Evolutionary conservation across 2,797 vertebrate genomes (phyloP).

Genomic region (Holocentrus rufus): DNA sequence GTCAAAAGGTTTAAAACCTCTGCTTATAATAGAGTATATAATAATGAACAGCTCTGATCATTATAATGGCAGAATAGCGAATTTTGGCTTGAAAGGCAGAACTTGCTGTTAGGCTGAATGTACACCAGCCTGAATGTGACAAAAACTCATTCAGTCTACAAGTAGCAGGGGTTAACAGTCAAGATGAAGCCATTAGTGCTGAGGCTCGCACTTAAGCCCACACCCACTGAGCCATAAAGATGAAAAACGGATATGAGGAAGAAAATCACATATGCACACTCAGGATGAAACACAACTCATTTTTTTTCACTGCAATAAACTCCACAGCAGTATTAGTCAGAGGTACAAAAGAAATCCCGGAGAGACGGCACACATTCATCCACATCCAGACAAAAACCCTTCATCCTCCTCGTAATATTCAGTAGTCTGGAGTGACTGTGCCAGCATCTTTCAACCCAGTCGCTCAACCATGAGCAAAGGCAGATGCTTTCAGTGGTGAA

Average conservation of each 20-base stretch:
- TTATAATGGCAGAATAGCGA: not conserved
- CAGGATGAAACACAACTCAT: conserved; percentile 36
- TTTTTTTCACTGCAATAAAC: conserved; percentile 27
- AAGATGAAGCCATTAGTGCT: conserved; percentile 34
- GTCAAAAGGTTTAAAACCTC: conserved; percentile 25
- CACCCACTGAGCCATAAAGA: conserved; percentile 44
- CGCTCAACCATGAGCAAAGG: conserved; percentile 23
- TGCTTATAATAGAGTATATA: conserved; percentile 6
- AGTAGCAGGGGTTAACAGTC: conserved; percentile 42
- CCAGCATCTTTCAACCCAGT: conserved; percentile 30
- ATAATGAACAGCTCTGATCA: conserved; percentile 29
- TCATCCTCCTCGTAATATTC: conserved; percentile 40
- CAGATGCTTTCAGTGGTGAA: conserved; percentile 35
- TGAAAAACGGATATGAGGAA: conserved; percentile 38
- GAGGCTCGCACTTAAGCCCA: conserved; percentile 24
- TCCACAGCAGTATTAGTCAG: conserved; percentile 16
- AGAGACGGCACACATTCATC: conserved; percentile 28
- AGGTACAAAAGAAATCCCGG: conserved; percentile 27
- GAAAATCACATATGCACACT: conserved; percentile 40
- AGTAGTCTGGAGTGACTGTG: conserved; percentile 29
- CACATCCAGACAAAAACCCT: conserved; percentile 20
- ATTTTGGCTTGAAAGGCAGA: conserved; percentile 13
- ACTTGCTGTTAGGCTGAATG: conserved; percentile 29
- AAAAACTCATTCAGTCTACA: conserved; percentile 23
- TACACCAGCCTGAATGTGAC: conserved; percentile 32